A percentile compares a stretch with the other conserved stretches of the same genome.
Evolutionary conservation across 2,888 invertebrate genomes (phyloP).

Genomic region (Clostera curtula): DNA sequence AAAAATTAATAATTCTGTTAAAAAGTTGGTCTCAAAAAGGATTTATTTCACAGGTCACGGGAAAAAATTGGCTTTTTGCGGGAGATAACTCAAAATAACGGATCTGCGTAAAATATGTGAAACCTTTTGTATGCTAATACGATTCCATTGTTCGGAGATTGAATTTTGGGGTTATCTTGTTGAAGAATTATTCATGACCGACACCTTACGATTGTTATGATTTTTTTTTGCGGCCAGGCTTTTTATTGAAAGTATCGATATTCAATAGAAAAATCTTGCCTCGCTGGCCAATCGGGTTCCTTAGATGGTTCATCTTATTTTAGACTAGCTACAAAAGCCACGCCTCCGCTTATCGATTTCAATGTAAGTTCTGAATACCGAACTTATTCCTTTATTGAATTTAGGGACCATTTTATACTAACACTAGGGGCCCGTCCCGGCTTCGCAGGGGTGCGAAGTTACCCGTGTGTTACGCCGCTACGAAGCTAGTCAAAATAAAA

Average conservation of each 20-base stretch:
- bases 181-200: constrained; percentile 69
- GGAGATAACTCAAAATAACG: constrained; percentile 70
- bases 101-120: constrained; percentile 73
- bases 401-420: no score
- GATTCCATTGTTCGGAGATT: constrained; percentile 72
- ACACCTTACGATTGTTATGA: constrained; percentile 51
- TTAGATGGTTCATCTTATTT: no score
- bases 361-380: no score
- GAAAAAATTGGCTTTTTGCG: constrained; percentile 57
- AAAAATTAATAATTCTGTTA: constrained; percentile 32
- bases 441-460: no score
- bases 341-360: no score
- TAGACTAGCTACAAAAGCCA: no score
- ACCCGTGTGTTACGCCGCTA: no score
- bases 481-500: no score
- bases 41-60: constrained; percentile 59
- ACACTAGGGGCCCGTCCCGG: no score
- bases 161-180: constrained; percentile 69
- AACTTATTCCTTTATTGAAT: no score
- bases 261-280: no score
- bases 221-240: constrained; percentile 32
- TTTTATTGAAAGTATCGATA: constrained; percentile 1
- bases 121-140: constrained; percentile 74
- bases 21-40: constrained; percentile 41
- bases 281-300: no score